A percentile compares a stretch with the other conserved stretches of the same genome.
phyloP scores from a whole-genome alignment of 2,888 invertebrate genomes.

The Pherbina coryleti region DNA sequence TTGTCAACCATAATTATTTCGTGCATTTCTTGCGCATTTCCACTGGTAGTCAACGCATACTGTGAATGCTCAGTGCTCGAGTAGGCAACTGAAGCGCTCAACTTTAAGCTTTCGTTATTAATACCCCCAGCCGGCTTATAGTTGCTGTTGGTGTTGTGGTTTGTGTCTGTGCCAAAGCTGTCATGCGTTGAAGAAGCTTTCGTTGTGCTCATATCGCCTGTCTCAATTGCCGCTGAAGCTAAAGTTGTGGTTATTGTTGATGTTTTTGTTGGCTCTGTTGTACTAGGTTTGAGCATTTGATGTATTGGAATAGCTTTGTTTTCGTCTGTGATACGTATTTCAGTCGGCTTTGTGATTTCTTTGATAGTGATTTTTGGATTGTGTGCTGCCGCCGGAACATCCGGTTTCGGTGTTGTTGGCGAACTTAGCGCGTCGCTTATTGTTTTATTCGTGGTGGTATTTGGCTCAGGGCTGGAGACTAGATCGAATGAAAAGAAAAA shows the following conservation, averaged over 20 bases:
- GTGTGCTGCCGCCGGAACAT: constrained; percentile 47
- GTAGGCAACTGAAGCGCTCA: constrained; percentile 61
- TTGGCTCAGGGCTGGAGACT: constrained; percentile 26
- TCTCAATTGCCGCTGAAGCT: constrained; percentile 39
- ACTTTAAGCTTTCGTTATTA: constrained; percentile 60
- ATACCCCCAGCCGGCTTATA: constrained; percentile 45
- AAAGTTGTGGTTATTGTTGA: constrained; percentile 44
- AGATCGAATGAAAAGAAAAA: background rate
- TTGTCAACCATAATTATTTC: constrained; percentile 28
- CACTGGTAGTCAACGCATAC: background rate
- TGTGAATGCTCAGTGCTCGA: constrained; percentile 40
- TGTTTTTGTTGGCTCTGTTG: constrained; percentile 46
- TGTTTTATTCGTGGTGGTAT: constrained; percentile 39
- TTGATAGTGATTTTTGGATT: constrained; percentile 68
- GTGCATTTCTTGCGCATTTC: background rate
- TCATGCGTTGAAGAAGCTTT: constrained; percentile 34
- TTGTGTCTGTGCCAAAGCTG: constrained; percentile 47
- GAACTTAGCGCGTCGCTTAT: constrained; percentile 44
- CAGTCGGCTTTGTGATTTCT: constrained; percentile 68
- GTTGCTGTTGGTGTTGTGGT: constrained; percentile 36
- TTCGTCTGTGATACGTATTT: constrained; percentile 68
- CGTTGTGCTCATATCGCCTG: constrained; percentile 32
- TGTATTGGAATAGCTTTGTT: constrained; percentile 59
- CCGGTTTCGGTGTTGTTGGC: constrained; percentile 41
- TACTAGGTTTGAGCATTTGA: constrained; percentile 56